These are phyloP conservation scores for Penaeus japonicus DNA, from an alignment of 1,140 invertebrate species.

Conservation along the genomic window DNA sequence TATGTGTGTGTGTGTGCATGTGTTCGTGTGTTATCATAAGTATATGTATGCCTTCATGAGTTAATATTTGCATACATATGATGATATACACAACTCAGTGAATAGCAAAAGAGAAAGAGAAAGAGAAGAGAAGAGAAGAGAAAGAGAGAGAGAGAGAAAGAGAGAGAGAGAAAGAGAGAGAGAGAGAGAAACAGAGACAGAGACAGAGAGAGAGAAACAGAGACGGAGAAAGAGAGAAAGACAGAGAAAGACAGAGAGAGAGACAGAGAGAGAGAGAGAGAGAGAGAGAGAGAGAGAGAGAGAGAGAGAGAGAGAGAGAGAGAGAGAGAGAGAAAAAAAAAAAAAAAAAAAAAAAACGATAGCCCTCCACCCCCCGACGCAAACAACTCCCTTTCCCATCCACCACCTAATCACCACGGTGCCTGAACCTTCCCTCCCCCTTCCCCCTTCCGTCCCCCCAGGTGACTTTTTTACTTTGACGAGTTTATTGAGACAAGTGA, in stretches of 20 bases:
- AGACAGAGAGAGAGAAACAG: constrained; percentile 30
- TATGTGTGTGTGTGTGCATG: too few species aligned
- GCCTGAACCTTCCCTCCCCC: too few species aligned
- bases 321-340: neutral
- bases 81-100: too few species aligned
- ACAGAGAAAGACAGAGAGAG: neutral
- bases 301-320: constrained; percentile 1
- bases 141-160: neutral
- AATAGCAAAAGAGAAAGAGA: neutral
- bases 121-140: neutral
- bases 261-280: neutral
- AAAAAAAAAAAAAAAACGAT: neutral
- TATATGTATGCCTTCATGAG: too few species aligned
- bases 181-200: constrained; percentile 25
- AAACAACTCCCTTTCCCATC: too few species aligned
- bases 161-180: neutral
- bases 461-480: too few species aligned
- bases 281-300: constrained; percentile 25
- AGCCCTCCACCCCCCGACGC: too few species aligned
- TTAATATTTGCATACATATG: too few species aligned
- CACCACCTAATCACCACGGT: too few species aligned
- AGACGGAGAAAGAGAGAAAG: neutral
- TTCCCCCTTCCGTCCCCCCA: too few species aligned
- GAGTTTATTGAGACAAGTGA: too few species aligned
- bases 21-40: too few species aligned